Conservation (phyloP, 2,888 invertebrate genomes). For the Stenchaetothrips biformis region DNA sequence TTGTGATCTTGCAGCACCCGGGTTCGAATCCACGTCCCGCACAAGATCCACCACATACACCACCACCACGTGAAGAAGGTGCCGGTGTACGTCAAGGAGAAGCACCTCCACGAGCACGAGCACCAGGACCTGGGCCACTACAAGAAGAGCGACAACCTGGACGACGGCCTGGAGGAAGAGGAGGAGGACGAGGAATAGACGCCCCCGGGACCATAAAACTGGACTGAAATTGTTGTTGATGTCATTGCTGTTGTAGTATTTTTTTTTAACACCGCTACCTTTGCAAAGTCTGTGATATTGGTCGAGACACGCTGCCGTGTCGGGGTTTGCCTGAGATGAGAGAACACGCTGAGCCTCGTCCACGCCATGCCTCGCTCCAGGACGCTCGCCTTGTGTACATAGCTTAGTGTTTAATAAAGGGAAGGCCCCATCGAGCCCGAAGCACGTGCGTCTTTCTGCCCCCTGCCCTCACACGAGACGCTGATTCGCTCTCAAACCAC, state of each 20-base stretch:
- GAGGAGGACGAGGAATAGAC: background rate
- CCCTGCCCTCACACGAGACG: no score
- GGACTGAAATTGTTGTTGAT: background rate
- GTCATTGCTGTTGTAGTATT: background rate
- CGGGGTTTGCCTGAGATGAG: no score
- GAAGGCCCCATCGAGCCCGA: no score
- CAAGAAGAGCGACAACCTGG: background rate
- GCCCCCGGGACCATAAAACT: background rate
- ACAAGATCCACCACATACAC: constrained; percentile 53
- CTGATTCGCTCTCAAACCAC: no score
- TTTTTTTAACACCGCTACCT: no score
- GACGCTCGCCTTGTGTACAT: no score
- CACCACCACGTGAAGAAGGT: constrained; percentile 49
- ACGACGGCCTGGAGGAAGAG: background rate
- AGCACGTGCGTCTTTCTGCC: no score
- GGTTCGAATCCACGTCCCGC: constrained; percentile 37
- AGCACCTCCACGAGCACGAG: constrained; percentile 37
- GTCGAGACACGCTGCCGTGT: no score
- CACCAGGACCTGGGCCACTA: background rate
- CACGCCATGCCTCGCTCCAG: no score
- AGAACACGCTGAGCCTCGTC: no score
- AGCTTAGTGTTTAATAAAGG: no score
- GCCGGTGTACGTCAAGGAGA: constrained; percentile 37
- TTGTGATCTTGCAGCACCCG: constrained; percentile 43
- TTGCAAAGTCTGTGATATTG: no score